phyloP scores from a whole-genome alignment of 2,113 vertebrate species.

The Corythornis vintsioides region DNA sequence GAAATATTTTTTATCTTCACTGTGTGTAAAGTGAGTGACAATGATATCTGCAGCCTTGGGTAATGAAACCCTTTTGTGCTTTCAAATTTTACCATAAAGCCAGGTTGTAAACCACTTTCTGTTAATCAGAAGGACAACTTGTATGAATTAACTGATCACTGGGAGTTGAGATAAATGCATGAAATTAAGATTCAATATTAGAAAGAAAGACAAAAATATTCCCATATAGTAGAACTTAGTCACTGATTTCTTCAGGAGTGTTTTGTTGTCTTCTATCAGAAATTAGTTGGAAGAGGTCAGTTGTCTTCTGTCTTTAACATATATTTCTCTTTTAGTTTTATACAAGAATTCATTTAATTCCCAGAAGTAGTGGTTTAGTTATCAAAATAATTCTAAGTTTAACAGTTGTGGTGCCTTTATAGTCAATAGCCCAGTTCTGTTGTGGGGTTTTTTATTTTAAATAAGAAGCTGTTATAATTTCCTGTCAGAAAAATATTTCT shows the following conservation, averaged over 20 bases:
- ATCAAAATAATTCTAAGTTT: constrained; percentile 2
- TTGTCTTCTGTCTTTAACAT: background rate
- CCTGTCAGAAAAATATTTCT: constrained; percentile 1
- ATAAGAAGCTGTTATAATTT: constrained; percentile 4
- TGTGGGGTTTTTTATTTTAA: background rate
- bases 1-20: background rate
- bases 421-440: background rate
- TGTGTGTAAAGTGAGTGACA: background rate
- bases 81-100: background rate
- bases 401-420: background rate
- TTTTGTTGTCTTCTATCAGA: background rate
- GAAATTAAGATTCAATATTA: background rate
- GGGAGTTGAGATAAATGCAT: background rate
- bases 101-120: background rate
- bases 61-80: background rate
- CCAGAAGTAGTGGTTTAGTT: background rate
- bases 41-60: background rate
- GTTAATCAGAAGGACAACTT: background rate
- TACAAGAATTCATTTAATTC: background rate
- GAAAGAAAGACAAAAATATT: background rate
- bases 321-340: background rate
- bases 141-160: background rate
- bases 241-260: background rate
- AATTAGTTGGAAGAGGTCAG: background rate
- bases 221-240: background rate